Percentiles rank a stretch among this genome's conserved stretches.
Evolutionary conservation across 2,797 vertebrate species (phyloP).

Genomic region (Otolemur crassicaudatus): DNA sequence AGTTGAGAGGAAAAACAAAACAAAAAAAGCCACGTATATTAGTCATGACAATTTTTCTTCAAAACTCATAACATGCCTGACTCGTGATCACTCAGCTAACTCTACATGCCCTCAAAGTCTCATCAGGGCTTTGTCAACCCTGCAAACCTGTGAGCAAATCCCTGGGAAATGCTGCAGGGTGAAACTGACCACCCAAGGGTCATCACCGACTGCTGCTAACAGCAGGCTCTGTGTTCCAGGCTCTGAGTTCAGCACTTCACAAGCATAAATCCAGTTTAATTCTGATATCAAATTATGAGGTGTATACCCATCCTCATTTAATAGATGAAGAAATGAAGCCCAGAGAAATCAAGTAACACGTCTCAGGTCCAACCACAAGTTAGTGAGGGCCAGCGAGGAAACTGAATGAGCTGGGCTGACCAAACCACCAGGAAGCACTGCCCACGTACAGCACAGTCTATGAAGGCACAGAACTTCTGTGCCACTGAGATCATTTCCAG

Average conservation of each 20-base stretch:
- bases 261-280: not conserved
- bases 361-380: not conserved
- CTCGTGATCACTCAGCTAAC: not conserved
- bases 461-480: not conserved
- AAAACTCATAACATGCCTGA: not conserved
- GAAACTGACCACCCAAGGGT: not conserved
- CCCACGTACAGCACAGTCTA: not conserved
- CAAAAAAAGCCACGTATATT: not conserved
- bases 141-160: not conserved
- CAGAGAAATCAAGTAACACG: not conserved
- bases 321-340: not conserved
- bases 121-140: not conserved
- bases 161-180: not conserved
- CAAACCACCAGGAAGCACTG: not conserved
- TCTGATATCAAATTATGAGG: not conserved
- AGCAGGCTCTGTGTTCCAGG: no score
- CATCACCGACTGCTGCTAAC: not conserved
- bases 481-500: not conserved
- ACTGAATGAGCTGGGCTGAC: not conserved
- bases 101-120: not conserved
- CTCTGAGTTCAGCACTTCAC: not conserved
- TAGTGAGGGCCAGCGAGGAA: not conserved
- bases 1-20: not conserved
- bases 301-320: not conserved
- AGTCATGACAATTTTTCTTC: not conserved